These are phyloP conservation scores for Hylaeus anthracinus DNA, from an alignment of 1,140 invertebrate genomes.

Conservation along the genomic window DNA sequence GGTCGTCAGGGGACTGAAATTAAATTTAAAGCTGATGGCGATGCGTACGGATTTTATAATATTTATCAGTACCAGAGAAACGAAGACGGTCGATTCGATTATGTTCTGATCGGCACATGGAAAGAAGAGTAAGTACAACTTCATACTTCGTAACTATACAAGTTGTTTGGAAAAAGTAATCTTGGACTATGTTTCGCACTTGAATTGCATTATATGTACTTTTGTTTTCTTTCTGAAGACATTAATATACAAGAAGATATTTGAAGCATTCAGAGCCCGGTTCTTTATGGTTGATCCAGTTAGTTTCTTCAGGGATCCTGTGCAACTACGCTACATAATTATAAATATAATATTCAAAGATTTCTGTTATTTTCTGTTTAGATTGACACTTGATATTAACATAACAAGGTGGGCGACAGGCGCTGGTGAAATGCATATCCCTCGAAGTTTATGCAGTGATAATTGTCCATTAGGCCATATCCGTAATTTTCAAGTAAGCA, in stretches of 20 bases:
- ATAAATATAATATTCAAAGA: too few relatives aligned
- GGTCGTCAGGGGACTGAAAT: slow-evolving; percentile 84
- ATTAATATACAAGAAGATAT: too few relatives aligned
- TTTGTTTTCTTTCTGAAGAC: too few relatives aligned
- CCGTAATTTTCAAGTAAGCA: slow-evolving; percentile 82
- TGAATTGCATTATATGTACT: too few relatives aligned
- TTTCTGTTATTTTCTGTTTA: slow-evolving; percentile 49
- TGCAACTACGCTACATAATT: too few relatives aligned
- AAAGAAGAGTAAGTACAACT: slow-evolving; percentile 80
- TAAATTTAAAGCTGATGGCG: slow-evolving; percentile 84
- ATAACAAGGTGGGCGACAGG: slow-evolving; percentile 77
- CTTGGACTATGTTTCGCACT: too few relatives aligned
- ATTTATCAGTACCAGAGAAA: slow-evolving; percentile 86
- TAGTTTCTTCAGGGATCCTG: too few relatives aligned
- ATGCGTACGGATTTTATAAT: slow-evolving; percentile 86
- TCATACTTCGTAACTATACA: neutral
- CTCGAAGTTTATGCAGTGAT: slow-evolving; percentile 85
- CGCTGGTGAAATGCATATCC: slow-evolving; percentile 73
- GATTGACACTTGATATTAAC: slow-evolving; percentile 76
- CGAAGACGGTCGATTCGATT: slow-evolving; percentile 82
- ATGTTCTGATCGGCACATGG: slow-evolving; percentile 84
- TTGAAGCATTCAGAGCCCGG: too few relatives aligned
- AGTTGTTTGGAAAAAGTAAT: neutral
- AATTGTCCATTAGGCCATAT: slow-evolving; percentile 85
- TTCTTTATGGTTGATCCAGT: too few relatives aligned